Conservation (phyloP, 2,888 invertebrate genomes). For the Cyaniris semiargus region DNA sequence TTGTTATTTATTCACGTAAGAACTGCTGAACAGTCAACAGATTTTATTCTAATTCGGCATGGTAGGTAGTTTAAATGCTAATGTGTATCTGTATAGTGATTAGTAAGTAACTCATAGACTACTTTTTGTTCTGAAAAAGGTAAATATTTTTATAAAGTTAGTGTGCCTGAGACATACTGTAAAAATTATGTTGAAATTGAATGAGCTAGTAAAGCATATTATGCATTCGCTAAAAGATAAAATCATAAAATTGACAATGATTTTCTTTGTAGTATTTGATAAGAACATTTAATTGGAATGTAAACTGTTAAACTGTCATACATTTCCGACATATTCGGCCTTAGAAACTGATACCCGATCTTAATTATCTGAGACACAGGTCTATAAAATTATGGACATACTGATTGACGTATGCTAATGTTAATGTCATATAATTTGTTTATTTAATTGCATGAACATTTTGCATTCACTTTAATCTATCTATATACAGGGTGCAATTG, state of each 20-base stretch:
- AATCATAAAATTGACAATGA: not conserved
- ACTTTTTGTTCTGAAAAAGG: no score
- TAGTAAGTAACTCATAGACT: no score
- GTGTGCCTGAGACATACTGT: no score
- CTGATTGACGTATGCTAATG: conserved; percentile 5
- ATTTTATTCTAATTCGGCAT: not conserved
- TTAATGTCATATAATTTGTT: conserved; percentile 5
- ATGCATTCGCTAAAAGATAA: no score
- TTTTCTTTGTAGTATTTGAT: not conserved
- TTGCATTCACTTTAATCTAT: not conserved
- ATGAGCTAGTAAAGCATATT: no score
- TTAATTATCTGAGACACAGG: conserved; percentile 1
- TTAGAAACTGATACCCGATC: conserved; percentile 2
- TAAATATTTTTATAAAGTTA: no score
- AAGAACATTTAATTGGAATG: conserved; percentile 2
- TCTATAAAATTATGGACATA: conserved; percentile 1
- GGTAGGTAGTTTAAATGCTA: not conserved
- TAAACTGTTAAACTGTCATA: conserved; percentile 6
- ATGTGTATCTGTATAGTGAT: no score
- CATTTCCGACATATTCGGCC: not conserved
- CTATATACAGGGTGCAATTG: no score
- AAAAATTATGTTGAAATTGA: no score
- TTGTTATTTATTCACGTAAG: not conserved
- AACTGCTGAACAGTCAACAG: not conserved
- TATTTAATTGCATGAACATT: conserved; percentile 10